Evolutionary conservation across 2,888 invertebrate species (phyloP).

Genomic region (Neria commutata): DNA sequence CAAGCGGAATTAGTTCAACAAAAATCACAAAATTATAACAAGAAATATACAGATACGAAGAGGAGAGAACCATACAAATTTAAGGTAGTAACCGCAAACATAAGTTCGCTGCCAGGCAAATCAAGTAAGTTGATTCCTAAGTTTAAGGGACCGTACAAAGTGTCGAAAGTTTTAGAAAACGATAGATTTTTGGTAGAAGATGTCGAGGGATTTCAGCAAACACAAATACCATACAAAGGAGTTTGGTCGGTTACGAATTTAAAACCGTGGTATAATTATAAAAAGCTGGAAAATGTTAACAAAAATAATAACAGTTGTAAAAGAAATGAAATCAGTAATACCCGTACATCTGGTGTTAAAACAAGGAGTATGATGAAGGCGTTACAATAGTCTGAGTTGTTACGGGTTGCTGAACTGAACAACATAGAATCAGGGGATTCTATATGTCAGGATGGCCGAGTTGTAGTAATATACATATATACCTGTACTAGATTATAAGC

Average conservation of each 20-base stretch:
- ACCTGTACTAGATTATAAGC: no score
- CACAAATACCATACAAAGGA: constrained; percentile 28
- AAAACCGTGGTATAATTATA: background rate
- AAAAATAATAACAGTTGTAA: no score
- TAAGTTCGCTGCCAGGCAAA: constrained; percentile 31
- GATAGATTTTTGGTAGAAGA: constrained; percentile 31
- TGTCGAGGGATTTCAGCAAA: no score
- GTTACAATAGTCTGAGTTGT: no score
- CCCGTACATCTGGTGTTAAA: no score
- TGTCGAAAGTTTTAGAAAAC: constrained; percentile 32
- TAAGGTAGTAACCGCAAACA: constrained; percentile 35
- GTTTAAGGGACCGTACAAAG: constrained; percentile 37
- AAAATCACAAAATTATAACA: constrained; percentile 2
- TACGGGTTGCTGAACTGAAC: no score
- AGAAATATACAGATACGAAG: constrained; percentile 13
- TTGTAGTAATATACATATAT: no score
- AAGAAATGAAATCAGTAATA: no score
- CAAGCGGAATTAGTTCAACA: background rate
- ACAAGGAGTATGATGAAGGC: no score
- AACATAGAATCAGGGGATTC: no score
- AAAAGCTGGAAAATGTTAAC: no score
- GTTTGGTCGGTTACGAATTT: background rate
- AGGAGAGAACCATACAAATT: constrained; percentile 14
- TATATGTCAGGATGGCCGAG: no score
- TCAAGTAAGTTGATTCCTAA: constrained; percentile 39